Percentiles rank a stretch among this genome's conserved stretches.
Conservation (phyloP, 2,113 vertebrate species). For the Trochalopteron elliotii region DNA sequence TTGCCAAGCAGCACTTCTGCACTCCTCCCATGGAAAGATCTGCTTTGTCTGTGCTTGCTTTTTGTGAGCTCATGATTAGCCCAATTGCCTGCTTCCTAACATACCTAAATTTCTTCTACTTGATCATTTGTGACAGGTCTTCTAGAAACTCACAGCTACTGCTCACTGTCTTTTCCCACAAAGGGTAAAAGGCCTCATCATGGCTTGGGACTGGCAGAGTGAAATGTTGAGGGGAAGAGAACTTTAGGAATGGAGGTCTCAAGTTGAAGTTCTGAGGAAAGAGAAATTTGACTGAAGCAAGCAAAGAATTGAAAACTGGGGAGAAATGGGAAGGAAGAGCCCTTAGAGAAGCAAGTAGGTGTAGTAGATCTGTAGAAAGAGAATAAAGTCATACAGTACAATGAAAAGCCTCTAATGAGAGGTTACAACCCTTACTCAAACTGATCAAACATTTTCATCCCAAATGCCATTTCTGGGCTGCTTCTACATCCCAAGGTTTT, state of each 20-base stretch:
- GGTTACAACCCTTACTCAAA: background rate
- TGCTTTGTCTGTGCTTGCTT: background rate
- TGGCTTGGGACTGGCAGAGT: background rate
- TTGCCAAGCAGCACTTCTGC: background rate
- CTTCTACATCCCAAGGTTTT: background rate
- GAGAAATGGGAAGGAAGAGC: background rate
- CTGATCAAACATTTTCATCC: background rate
- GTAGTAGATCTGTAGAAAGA: background rate
- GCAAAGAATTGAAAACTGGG: background rate
- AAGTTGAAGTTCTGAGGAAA: background rate
- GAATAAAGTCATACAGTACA: background rate
- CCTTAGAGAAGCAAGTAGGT: background rate
- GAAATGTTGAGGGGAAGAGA: background rate
- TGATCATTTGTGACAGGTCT: background rate
- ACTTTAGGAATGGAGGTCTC: background rate
- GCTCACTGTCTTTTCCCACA: background rate
- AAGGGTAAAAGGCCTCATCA: background rate
- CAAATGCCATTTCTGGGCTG: background rate
- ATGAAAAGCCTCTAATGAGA: background rate
- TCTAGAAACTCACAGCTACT: background rate
- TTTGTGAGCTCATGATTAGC: background rate
- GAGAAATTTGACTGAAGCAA: background rate
- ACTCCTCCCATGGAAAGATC: background rate
- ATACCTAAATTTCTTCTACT: background rate
- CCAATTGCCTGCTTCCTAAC: rapidly evolving